A percentile compares a stretch with the other conserved stretches of the same genome.
phyloP scores from a whole-genome alignment of 2,797 vertebrate species.

The Heliangelus exortis region DNA sequence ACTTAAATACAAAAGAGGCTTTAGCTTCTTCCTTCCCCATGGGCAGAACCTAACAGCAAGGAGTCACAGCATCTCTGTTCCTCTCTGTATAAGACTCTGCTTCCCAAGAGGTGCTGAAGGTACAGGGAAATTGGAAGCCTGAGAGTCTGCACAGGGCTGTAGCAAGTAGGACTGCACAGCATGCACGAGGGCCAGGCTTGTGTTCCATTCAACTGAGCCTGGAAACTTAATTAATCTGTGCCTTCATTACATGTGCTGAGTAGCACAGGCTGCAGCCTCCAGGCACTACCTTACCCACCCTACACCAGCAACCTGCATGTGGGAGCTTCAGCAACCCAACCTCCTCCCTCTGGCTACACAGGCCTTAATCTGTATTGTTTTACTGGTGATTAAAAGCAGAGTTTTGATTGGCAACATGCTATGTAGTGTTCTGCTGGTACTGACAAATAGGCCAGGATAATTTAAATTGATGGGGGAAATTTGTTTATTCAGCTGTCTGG shows the following conservation, averaged over 20 bases:
- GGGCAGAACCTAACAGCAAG: background rate
- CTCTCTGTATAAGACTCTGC: background rate
- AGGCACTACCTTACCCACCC: background rate
- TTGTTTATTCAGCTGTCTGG: constrained; percentile 5
- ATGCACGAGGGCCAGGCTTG: background rate
- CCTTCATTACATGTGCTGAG: background rate
- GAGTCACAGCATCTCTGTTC: background rate
- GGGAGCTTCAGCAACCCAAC: background rate
- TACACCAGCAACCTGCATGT: rapidly evolving
- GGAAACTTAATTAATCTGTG: background rate
- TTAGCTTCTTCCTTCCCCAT: background rate
- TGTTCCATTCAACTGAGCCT: background rate
- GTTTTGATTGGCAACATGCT: background rate
- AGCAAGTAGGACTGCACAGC: background rate
- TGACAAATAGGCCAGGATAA: background rate
- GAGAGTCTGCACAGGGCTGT: rapidly evolving
- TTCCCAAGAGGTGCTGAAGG: background rate
- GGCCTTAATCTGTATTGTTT: background rate
- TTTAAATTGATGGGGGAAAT: background rate
- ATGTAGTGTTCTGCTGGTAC: background rate
- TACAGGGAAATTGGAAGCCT: background rate
- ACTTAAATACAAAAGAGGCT: background rate
- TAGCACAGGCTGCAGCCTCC: background rate
- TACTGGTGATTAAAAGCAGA: background rate
- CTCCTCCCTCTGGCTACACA: background rate